Evolutionary conservation across 1,140 invertebrate species (phyloP).

Genomic region (Lanistes nyassanus): DNA sequence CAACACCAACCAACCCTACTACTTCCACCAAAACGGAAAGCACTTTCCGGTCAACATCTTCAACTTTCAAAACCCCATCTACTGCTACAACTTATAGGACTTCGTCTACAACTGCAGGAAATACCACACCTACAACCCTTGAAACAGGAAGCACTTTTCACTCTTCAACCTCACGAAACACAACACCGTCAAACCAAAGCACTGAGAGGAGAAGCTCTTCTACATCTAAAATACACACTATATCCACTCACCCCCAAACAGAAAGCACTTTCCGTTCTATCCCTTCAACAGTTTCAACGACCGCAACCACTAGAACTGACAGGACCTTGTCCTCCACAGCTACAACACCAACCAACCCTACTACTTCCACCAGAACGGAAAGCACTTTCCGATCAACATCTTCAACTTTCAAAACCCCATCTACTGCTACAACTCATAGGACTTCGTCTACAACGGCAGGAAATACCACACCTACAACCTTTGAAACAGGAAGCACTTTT

Average conservation of each 20-base stretch:
- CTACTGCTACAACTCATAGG: neutral
- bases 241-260: too few relatives aligned
- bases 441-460: neutral
- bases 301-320: too few relatives aligned
- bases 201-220: too few relatives aligned
- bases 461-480: neutral
- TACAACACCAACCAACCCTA: neutral
- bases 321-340: too few relatives aligned
- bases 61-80: neutral
- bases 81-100: neutral
- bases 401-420: neutral
- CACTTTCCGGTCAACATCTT: neutral
- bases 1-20: neutral
- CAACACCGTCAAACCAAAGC: too few relatives aligned
- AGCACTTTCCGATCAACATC: neutral
- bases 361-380: neutral
- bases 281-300: too few relatives aligned
- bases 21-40: neutral
- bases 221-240: too few relatives aligned
- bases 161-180: too few relatives aligned
- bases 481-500: neutral
- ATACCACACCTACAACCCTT: neutral
- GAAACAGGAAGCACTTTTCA: neutral
- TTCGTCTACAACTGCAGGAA: neutral
- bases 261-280: too few relatives aligned